Evolutionary conservation across 2,888 invertebrate species (phyloP).

Genomic region (Trichacis sp.): DNA sequence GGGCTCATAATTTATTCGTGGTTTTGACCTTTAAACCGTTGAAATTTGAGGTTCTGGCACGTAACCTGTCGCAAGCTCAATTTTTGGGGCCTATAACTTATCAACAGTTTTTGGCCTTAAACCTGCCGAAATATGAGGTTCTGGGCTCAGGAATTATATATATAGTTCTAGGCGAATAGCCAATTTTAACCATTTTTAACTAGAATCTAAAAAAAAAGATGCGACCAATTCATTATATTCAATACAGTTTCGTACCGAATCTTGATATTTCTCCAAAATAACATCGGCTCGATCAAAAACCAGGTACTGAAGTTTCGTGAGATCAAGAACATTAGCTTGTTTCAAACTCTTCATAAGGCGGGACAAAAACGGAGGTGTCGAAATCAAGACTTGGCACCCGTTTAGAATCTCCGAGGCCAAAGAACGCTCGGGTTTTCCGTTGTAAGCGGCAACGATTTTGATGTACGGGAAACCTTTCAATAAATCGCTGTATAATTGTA

Average conservation of each 20-base stretch:
- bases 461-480: conserved; percentile 44
- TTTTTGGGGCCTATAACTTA: no score
- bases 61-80: no score
- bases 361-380: conserved; percentile 75
- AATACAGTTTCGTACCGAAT: conserved; percentile 49
- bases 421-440: conserved; percentile 53
- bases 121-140: no score
- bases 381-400: conserved; percentile 79
- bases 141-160: no score
- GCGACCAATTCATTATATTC: background rate
- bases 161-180: no score
- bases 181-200: background rate
- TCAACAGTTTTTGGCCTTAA: no score
- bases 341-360: conserved; percentile 67
- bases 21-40: no score
- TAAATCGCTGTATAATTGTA: conserved; percentile 44
- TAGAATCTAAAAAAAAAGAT: conserved; percentile 4
- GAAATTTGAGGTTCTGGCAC: no score
- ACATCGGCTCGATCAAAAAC: conserved; percentile 80
- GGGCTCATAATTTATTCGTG: no score
- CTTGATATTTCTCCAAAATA: conserved; percentile 72
- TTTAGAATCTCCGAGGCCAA: conserved; percentile 65
- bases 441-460: conserved; percentile 52
- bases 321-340: conserved; percentile 70
- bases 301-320: conserved; percentile 75